Percentiles rank a stretch among this genome's conserved stretches.
Evolutionary conservation across 1,140 invertebrate species (phyloP).

Genomic region (Linepithema humile): DNA sequence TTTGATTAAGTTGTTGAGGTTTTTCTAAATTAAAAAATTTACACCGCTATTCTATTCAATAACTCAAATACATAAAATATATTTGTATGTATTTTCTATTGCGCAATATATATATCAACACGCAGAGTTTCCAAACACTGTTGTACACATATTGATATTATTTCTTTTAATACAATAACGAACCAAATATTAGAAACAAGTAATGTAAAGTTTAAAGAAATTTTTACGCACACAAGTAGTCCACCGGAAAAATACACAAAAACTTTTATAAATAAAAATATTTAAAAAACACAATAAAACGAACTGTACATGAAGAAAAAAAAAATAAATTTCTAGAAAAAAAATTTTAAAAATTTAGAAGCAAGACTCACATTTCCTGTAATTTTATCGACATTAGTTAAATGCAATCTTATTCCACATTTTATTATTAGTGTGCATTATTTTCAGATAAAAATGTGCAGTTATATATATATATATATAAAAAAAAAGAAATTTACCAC

Average conservation of each 20-base stretch:
- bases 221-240: too few relatives aligned
- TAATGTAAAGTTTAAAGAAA: neutral
- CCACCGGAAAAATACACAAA: too few relatives aligned
- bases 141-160: neutral
- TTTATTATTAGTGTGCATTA: neutral
- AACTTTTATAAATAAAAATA: neutral
- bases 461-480: too few relatives aligned
- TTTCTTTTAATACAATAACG: slow-evolving; percentile 11
- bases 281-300: neutral
- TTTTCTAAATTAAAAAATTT: slow-evolving; percentile 4
- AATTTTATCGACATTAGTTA: neutral
- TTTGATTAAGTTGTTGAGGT: neutral
- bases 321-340: neutral
- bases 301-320: neutral
- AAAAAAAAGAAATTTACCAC: too few relatives aligned
- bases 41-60: neutral
- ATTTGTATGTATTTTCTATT: slow-evolving; percentile 3
- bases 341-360: neutral
- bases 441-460: neutral
- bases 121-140: neutral
- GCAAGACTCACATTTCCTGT: neutral
- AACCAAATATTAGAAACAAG: neutral
- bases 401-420: neutral
- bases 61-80: neutral
- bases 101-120: neutral